Conservation (phyloP, 2,797 vertebrate species). For the Sebastes taczanowskii region DNA sequence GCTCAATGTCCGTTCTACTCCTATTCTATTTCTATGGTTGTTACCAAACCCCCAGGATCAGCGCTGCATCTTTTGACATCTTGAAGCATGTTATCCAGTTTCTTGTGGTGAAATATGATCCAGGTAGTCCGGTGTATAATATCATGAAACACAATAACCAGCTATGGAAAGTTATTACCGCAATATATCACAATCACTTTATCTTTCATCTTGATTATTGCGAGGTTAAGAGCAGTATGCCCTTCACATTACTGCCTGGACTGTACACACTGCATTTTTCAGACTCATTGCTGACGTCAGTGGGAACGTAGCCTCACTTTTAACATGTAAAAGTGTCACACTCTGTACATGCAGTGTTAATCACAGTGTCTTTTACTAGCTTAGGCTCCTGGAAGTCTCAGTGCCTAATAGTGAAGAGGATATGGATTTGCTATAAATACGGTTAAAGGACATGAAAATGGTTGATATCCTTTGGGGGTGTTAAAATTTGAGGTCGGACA, state of each 20-base stretch:
- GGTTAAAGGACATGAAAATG: slow-evolving; percentile 1
- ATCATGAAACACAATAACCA: too few relatives aligned
- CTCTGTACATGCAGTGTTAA: neutral
- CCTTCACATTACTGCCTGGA: neutral
- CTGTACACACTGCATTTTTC: neutral
- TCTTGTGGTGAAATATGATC: neutral
- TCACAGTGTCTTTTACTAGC: neutral
- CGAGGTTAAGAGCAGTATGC: neutral
- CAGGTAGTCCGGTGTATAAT: neutral
- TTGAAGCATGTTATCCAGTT: neutral
- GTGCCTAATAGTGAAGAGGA: neutral
- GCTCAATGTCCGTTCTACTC: too few relatives aligned
- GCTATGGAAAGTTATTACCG: neutral
- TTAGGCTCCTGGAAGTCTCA: neutral
- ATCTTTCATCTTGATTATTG: neutral
- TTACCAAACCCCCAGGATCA: neutral
- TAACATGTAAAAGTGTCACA: neutral
- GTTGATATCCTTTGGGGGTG: neutral
- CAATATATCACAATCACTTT: neutral
- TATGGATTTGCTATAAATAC: slow-evolving; percentile 23
- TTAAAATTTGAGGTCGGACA: neutral
- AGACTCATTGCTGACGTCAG: neutral
- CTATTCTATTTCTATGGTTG: too few relatives aligned
- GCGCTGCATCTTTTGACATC: neutral
- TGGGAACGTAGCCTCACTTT: neutral